Conservation (phyloP, 1,140 invertebrate species). For the Nasonia vitripennis region DNA sequence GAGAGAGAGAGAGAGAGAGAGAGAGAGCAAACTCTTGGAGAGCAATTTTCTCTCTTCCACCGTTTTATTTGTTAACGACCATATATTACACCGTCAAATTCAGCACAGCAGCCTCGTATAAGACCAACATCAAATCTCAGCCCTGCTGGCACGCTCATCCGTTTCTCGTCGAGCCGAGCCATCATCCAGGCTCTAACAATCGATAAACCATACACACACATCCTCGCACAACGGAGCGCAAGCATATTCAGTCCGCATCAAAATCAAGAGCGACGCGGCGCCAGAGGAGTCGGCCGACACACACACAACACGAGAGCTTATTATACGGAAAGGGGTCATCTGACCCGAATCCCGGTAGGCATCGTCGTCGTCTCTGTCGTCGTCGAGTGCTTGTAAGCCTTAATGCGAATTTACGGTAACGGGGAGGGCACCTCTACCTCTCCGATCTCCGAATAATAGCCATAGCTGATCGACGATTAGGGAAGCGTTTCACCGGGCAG, state of each 20-base stretch:
- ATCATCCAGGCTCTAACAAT: not conserved
- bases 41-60: too few species aligned
- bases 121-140: too few species aligned
- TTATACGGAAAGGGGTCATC: slow-evolving; percentile 10
- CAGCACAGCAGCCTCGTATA: too few species aligned
- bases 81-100: too few species aligned
- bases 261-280: not conserved
- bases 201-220: not conserved
- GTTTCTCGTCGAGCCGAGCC: too few species aligned
- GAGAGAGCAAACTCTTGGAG: too few species aligned
- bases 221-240: not conserved
- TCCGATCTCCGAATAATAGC: slow-evolving; percentile 46
- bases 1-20: too few species aligned
- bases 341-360: not conserved
- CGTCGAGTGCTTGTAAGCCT: slow-evolving; percentile 46
- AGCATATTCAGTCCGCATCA: not conserved
- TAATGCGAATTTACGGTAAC: slow-evolving; percentile 63
- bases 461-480: slow-evolving; percentile 53
- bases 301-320: not conserved
- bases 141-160: too few species aligned
- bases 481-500: slow-evolving; percentile 36
- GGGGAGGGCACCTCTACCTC: not conserved
- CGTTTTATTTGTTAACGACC: too few species aligned
- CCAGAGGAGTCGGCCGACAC: not conserved
- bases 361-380: not conserved